Evolutionary conservation across 2,797 vertebrate genomes (phyloP).

Genomic region (Dipus sagitta): DNA sequence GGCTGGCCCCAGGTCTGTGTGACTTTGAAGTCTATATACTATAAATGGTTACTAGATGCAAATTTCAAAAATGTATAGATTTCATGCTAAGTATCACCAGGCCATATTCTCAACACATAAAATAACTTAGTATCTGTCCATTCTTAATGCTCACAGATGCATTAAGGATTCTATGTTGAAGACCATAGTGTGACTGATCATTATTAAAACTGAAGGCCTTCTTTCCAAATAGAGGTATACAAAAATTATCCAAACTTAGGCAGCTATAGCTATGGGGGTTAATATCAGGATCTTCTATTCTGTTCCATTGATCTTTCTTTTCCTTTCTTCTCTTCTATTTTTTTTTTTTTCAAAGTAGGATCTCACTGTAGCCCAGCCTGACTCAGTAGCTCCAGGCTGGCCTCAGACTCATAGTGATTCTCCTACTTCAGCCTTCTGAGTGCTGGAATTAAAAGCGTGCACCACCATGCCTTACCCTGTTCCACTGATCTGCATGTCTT

Average conservation of each 20-base stretch:
- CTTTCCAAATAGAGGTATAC: conserved; percentile 1
- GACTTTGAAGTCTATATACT: neutral
- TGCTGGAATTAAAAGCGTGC: no score
- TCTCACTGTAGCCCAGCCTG: no score
- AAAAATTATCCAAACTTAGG: neutral
- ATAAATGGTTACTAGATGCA: neutral
- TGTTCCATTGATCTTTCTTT: no score
- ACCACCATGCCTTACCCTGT: no score
- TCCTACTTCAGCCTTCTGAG: no score
- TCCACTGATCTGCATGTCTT: no score
- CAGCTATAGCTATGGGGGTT: no score
- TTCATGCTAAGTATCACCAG: neutral
- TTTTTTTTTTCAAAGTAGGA: no score
- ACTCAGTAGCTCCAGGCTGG: no score
- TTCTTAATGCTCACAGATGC: neutral
- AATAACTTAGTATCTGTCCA: neutral
- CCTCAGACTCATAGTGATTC: no score
- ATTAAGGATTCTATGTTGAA: neutral
- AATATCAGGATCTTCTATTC: no score
- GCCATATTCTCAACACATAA: neutral
- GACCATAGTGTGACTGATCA: neutral
- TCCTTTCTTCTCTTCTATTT: no score
- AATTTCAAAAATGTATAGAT: neutral
- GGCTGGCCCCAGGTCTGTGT: neutral
- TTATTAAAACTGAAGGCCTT: neutral